Base-by-base conservation (phyloP, 2,797 vertebrate species). In the Takifugu rubripes region DNA sequence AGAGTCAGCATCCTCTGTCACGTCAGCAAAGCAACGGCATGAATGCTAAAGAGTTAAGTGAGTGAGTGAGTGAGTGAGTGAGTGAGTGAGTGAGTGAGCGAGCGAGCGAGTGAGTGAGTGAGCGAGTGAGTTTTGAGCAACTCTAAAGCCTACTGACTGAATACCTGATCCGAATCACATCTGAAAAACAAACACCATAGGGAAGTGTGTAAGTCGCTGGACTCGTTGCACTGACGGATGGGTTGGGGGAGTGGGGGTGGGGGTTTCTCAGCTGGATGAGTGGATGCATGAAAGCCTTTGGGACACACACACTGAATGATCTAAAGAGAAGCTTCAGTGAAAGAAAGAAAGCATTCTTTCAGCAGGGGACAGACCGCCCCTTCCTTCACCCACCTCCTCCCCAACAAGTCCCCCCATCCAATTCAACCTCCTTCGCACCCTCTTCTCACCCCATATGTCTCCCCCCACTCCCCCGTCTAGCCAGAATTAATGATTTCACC, bases 221-320 rank as follows among this genome's bases (percentile, higher is more conserved):
- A 70, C 56, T 56, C 21, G 11, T 56, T 49, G 67, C 67, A 73
- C 64, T 65, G 49, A 70, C 52, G 75, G 73, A 68, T 68, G 64
- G 53, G 61, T 56, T 61, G 55, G 70, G 52, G 66, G 49, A 58
- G 69, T 14, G 70, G 70, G 59, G 73, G 10, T 72, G 70, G 59
- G 73, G 10, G 43, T 72, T 52, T 81, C 72, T 86, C 78, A 79
- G 83, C 82, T 85, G 83, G 81, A 73, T 79, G 82, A 84, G 78
- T 83, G 77, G 73, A 80, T 66, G 82, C 86, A 82, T 87, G 81
- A 88, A 87, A 87, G 81, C 82, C 82, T 83, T 72, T 78, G 78
- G 85, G 87, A 86, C 80, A 84, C 76, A 87, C 77, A 81, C 64
- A 86, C 60, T 74, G 81, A 80, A 76, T 77, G 68, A 83, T 85